Base-by-base conservation (phyloP, 2,888 invertebrate genomes). In the Oxytorus armatus region DNA sequence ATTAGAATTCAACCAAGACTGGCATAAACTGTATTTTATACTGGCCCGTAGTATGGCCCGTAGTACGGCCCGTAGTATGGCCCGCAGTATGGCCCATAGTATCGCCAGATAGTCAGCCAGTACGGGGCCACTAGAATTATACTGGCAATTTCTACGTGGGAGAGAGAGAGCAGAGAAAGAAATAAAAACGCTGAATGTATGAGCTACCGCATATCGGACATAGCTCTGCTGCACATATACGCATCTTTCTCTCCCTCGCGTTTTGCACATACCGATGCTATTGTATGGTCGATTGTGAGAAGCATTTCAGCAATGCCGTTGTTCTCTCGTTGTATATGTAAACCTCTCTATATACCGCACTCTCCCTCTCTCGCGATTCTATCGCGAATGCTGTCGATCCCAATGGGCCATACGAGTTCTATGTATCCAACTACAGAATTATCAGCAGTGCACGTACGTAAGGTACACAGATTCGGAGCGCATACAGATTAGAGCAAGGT, bases 291-390 rank as follows among this genome's bases (percentile, higher is more conserved):
- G 42, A 69, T 79, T 66, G 79, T 75, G 75, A 63, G 70, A 70
- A 79, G 49, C 59, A 70, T 79, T 57, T 61, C 36, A 72, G 44
- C 36, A 39, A 75, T 75, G 65, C 66, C 75, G 66, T 79, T 79
- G 66, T 72, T 75, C 39, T 49, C 51, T 39, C 44, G 51, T 70
- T 55, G 70, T 16, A 42, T n/a, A n/a, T 18, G 29, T 61, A 18
- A 72, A 70, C n/a, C 69, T 49, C 66, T 49, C 63, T 65, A 36
- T 51, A 49, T 5, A 21, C 5, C 66, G 33, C n/a, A 14, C 51
- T 36, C 14, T 21, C 51, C 23, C 33, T 18, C n/a, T 44, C 25
- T 61, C 23, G 29, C 49, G 39, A 53, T 53, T 25, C 39, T 53
- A 25, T 23, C 5, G 53, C 42, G 42, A 68, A 39, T 33, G 23